phyloP scores from a whole-genome alignment of 2,113 vertebrate genomes.

The Edolisoma coerulescens region DNA sequence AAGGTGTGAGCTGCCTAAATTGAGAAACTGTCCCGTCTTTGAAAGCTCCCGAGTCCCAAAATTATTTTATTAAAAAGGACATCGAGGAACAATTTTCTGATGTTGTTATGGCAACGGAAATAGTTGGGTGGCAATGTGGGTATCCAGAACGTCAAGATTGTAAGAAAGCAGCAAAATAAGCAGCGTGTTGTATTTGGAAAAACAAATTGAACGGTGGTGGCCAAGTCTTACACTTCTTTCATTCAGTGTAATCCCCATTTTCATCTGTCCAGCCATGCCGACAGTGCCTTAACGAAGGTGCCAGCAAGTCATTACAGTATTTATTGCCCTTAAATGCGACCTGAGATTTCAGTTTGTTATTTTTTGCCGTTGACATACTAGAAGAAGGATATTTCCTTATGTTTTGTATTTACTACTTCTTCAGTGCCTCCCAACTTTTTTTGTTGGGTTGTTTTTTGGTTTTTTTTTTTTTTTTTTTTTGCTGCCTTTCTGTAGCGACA shows the following conservation, averaged over 20 bases:
- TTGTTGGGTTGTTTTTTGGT: no score
- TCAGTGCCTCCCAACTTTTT: not conserved
- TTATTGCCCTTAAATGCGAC: not conserved
- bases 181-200: conserved; percentile 33
- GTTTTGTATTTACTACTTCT: not conserved
- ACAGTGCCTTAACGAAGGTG: not conserved
- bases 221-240: conserved; percentile 34
- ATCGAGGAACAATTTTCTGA: conserved; percentile 69
- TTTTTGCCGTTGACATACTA: not conserved
- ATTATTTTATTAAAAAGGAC: conserved; percentile 68
- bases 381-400: not conserved
- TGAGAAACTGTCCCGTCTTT: not conserved
- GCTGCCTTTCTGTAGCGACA: not conserved
- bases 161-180: conserved; percentile 59
- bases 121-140: conserved; percentile 63
- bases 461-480: no score
- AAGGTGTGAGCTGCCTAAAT: conserved; percentile 55
- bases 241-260: conserved; percentile 36
- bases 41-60: conserved; percentile 28
- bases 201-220: conserved; percentile 31
- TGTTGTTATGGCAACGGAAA: conserved; percentile 80
- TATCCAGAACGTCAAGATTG: conserved; percentile 59
- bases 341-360: not conserved
- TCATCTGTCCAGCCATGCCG: not conserved
- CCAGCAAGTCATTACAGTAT: not conserved